Conservation (phyloP, 2,113 vertebrate species). For the Theristicus caerulescens region DNA sequence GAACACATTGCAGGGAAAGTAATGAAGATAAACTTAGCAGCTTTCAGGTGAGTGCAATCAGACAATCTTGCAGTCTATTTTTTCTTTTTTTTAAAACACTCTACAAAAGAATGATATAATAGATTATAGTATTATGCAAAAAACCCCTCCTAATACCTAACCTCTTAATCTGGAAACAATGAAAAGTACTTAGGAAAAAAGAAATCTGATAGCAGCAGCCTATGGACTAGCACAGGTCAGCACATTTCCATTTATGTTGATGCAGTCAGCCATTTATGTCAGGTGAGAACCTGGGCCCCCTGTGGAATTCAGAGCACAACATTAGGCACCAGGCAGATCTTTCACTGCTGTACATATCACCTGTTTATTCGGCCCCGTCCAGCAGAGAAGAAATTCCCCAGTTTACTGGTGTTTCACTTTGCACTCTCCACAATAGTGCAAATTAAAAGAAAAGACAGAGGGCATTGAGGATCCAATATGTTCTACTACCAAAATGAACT, state of each 20-base stretch:
- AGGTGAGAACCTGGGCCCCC: not conserved
- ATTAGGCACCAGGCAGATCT: not conserved
- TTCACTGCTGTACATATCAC: not conserved
- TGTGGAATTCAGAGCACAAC: not conserved
- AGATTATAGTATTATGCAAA: not conserved
- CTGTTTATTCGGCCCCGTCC: not conserved
- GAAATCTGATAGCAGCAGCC: not conserved
- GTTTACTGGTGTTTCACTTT: not conserved
- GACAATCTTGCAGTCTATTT: not conserved
- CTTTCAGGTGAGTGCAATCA: not conserved
- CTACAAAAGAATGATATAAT: not conserved
- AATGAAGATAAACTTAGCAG: not conserved
- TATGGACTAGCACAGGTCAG: not conserved
- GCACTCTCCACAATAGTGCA: not conserved
- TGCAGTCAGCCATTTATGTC: not conserved
- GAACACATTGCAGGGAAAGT: not conserved
- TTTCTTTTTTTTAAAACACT: not conserved
- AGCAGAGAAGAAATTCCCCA: not conserved
- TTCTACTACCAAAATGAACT: not conserved
- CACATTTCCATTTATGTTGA: not conserved
- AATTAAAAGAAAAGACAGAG: not conserved
- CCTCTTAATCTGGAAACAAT: not conserved
- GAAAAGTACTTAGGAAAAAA: not conserved
- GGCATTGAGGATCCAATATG: not conserved
- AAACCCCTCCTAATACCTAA: not conserved